Base-by-base conservation (phyloP, 2,888 invertebrate genomes). In the Pristionchus mayeri region DNA sequence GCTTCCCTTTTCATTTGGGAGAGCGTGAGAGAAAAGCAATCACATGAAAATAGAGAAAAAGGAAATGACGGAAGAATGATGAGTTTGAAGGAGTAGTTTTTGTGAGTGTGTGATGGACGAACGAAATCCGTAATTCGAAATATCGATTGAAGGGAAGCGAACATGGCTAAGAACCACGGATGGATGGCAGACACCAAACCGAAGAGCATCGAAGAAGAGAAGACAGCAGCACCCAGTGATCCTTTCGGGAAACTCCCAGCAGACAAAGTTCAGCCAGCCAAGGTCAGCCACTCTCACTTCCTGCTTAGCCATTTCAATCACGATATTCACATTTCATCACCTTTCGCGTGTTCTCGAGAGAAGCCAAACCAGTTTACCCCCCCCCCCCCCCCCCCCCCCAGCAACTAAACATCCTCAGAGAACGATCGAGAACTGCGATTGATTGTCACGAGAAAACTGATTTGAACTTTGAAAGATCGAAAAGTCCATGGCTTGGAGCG, bases 221-320 rank as follows among this genome's bases (percentile, higher is more conserved):
- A 27, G 27, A 27, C 18, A 2, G 48, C 44, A 3, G 18, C 50
- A 30, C 71, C 76, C 13, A 34, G 4, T 27, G 76, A 78, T 78
- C 76, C 76, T 2, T 78, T 78, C 40, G 76, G 76, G n/a, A 78
- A 78, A 78, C 40, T 78, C 9, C 76, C 76, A 21, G 50, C 24
- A 3, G 76, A 78, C 30, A 40, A 50, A 18, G 34, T 21, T 18
- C 48, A 78, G 30, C 0, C 40, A 16, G 75, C 24, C 40, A 75
- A 40, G 75, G 75, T 75, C 75, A 44, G 75, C 1, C 13, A 1
- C 21, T 57, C 24, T 24, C 13, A 13, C 57, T 57, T 57, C 13
- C 7, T 44, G 44, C 44, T 44, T 44, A 44, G 44, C 57, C 52
- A 24, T 57, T 57, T 57, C 3, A 24, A 9, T 57, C 24, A 24